Conservation (phyloP, 2,113 vertebrate species). For the Brienomyrus brachyistius region DNA sequence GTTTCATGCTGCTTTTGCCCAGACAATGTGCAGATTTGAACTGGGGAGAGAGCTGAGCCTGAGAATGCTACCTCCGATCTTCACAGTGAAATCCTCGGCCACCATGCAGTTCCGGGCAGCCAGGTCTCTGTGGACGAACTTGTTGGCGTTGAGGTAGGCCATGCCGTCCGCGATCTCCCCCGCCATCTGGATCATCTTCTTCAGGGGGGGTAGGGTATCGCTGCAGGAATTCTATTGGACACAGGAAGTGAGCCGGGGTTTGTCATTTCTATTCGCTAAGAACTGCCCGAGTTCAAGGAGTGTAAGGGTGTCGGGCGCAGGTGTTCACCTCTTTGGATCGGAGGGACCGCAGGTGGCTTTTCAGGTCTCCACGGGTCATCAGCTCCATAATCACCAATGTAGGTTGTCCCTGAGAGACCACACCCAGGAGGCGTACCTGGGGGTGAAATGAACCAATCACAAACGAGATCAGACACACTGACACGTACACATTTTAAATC, state of each 20-base stretch:
- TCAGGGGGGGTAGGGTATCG: conserved; percentile 80
- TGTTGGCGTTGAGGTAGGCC: conserved; percentile 97
- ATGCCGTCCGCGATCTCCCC: conserved; percentile 97
- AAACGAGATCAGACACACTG: not conserved
- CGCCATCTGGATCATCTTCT: conserved; percentile 99
- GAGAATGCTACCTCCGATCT: conserved; percentile 81
- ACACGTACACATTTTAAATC: not conserved
- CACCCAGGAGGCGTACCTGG: conserved; percentile 89
- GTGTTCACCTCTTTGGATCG: conserved; percentile 78
- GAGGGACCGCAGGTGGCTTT: conserved; percentile 88
- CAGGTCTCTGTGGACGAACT: conserved; percentile 95
- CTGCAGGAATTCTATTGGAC: conserved; percentile 68
- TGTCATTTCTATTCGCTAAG: not conserved
- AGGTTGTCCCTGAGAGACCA: conserved; percentile 96
- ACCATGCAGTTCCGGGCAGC: conserved; percentile 99
- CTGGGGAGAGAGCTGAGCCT: not conserved
- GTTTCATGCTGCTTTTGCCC: not conserved
- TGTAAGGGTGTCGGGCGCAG: not conserved
- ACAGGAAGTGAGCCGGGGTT: not conserved
- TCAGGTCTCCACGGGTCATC: conserved; percentile 96
- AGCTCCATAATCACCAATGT: conserved; percentile 98
- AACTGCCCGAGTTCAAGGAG: not conserved
- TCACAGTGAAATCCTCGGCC: conserved; percentile 93
- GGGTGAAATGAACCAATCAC: conserved; percentile 28
- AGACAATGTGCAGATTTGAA: not conserved